Conservation (phyloP, 2,797 vertebrate species). For the Chelidonichthys spinosus region DNA sequence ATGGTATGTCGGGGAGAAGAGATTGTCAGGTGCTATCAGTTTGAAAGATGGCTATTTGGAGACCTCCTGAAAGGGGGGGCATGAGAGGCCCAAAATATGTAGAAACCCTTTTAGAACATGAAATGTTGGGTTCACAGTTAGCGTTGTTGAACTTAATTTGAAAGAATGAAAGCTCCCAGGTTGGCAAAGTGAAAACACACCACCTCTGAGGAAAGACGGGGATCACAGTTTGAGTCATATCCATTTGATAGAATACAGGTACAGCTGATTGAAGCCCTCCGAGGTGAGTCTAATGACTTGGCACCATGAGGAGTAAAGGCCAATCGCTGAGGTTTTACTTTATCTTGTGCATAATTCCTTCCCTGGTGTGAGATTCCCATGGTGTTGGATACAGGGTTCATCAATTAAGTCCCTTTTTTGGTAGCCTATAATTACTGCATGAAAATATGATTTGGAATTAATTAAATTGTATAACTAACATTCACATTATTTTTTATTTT, state of each 20-base stretch:
- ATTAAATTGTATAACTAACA: not conserved
- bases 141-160: constrained; percentile 62
- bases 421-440: not conserved
- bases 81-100: not conserved
- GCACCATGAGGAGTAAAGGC: constrained; percentile 11
- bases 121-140: constrained; percentile 41
- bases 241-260: constrained; percentile 35
- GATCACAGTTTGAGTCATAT: constrained; percentile 45
- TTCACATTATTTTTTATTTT: not conserved
- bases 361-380: not conserved
- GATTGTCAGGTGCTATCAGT: constrained; percentile 81
- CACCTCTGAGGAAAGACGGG: constrained; percentile 24
- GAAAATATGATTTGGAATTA: not conserved
- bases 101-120: constrained; percentile 7
- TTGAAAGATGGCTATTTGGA: constrained; percentile 64
- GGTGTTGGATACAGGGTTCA: not conserved
- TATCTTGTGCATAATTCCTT: not conserved
- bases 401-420: not conserved
- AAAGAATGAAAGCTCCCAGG: constrained; percentile 50
- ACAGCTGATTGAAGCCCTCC: constrained; percentile 34
- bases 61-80: constrained; percentile 22
- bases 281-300: constrained; percentile 32
- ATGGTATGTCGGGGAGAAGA: constrained; percentile 63
- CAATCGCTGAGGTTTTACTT: constrained; percentile 23
- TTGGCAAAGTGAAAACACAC: constrained; percentile 36